Evolutionary conservation across 2,113 vertebrate species (phyloP).

Genomic region (Podarcis muralis): DNA sequence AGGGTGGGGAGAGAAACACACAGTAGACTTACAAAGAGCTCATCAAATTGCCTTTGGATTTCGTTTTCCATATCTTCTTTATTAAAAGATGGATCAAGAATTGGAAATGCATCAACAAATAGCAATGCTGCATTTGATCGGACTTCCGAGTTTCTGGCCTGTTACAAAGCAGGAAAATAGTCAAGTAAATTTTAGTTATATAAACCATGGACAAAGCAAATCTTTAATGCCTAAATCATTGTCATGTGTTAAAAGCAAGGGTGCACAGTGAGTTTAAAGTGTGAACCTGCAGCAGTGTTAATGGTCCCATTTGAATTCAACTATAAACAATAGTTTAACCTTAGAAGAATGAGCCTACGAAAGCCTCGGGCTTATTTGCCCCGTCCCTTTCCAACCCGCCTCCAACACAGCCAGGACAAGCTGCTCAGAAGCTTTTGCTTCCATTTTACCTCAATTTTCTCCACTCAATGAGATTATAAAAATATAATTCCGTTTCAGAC

Average conservation of each 20-base stretch:
- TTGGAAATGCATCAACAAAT: slow-evolving; percentile 91
- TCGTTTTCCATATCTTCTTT: slow-evolving; percentile 78
- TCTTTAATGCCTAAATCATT: slow-evolving; percentile 14
- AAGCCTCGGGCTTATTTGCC: no score
- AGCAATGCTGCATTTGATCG: slow-evolving; percentile 91
- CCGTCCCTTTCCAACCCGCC: no score
- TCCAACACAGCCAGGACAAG: no score
- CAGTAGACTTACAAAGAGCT: slow-evolving; percentile 82
- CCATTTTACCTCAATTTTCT: neutral
- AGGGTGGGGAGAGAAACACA: neutral
- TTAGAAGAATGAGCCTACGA: neutral
- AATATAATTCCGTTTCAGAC: neutral
- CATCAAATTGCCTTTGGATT: slow-evolving; percentile 93
- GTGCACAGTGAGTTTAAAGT: neutral
- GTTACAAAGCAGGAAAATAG: neutral
- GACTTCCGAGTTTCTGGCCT: slow-evolving; percentile 92
- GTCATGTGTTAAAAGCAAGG: neutral
- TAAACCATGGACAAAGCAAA: neutral
- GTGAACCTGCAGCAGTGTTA: neutral
- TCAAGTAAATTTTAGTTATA: neutral
- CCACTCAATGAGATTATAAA: neutral
- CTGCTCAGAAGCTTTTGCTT: no score
- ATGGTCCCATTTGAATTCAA: neutral
- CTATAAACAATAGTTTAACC: neutral
- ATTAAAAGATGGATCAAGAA: slow-evolving; percentile 83